Percentiles rank a stretch among this genome's conserved stretches.
Evolutionary conservation across 2,888 invertebrate species (phyloP).

Genomic region (Isotomurus palustris): DNA sequence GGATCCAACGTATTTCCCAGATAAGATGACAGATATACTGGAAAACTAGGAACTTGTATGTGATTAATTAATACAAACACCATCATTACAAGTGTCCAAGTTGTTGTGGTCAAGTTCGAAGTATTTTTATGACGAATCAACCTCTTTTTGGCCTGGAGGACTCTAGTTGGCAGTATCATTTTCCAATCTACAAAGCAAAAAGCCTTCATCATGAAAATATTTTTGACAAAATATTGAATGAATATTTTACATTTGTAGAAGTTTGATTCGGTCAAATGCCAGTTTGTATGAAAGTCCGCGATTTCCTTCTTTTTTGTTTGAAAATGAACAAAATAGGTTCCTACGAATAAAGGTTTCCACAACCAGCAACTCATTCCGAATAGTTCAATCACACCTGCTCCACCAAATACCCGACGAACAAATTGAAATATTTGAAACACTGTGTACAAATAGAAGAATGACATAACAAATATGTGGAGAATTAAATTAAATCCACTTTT

Average conservation of each 20-base stretch:
- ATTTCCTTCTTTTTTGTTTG: conserved; percentile 6
- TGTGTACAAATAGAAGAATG: conserved; percentile 6
- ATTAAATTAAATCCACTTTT: background rate
- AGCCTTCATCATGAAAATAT: too few species aligned
- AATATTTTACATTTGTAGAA: conserved; percentile 10
- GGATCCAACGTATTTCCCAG: conserved; percentile 8
- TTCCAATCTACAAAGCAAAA: background rate
- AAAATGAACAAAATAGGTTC: background rate
- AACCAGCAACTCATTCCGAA: conserved; percentile 18
- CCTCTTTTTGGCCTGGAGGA: background rate
- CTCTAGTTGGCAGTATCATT: background rate
- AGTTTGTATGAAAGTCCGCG: background rate
- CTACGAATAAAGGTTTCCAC: conserved; percentile 12
- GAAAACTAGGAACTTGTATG: background rate
- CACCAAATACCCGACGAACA: background rate
- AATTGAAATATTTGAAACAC: conserved; percentile 5
- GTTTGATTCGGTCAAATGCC: conserved; percentile 1
- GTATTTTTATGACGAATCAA: background rate
- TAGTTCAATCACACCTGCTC: background rate
- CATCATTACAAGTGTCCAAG: conserved; percentile 4
- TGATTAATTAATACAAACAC: conserved; percentile 7
- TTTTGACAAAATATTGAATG: too few species aligned
- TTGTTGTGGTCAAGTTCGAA: too few species aligned
- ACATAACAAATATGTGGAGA: background rate
- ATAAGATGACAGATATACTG: conserved; percentile 11